Evolutionary conservation across 2,797 vertebrate genomes (phyloP), one percentile per base, ranked within the genome.

Genomic region (Hozukius guyotensis): DNA sequence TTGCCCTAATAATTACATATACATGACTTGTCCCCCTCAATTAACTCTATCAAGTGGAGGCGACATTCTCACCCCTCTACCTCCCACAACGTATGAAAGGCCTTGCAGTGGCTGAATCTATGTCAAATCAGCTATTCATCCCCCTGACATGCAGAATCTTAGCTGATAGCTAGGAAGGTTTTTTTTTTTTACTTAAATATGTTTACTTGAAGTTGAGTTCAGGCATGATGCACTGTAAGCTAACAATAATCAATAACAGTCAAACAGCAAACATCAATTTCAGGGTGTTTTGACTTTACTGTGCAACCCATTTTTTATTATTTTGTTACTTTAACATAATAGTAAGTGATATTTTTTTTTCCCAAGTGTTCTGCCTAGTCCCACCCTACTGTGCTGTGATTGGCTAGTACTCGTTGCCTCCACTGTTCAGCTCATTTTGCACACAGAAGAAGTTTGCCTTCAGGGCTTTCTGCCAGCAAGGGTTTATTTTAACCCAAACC

Each of bases 1-100:
- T 78, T 3, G 1, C 11, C 53, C 25, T 11, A 78, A n/a, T 72
- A 74, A 82, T 72, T 71, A 46, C 10, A 65, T 6, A 53, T 71
- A 60, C 71, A 67, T 61, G 22, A 64, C 65, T 59, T 31, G 14
- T 36, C 31, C 38, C n/a, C 42, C 49, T 80, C 57, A 59, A 72
- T 75, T 77, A 74, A 64, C 46, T 74, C 14, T 22, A 70, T 64
- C 27, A 72, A 65, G 20, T 27, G 38, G 9, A 36, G 31, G 31
- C 1, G 1, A 68, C 56, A 38, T 1, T 36, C 10, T 53, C 20
- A 57, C 34, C 38, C 57, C 64, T 64, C 75, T 52, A 13, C 36
- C 59, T 63, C 46, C 36, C 46, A 71, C 60, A 67, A 38, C 29
- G 12, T 20, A 59, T 53, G 46, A 65, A 61, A 70, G 20, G 14